These are phyloP conservation scores for Lethocerus indicus DNA, from an alignment of 1,140 invertebrate genomes.

Conservation along the genomic window DNA sequence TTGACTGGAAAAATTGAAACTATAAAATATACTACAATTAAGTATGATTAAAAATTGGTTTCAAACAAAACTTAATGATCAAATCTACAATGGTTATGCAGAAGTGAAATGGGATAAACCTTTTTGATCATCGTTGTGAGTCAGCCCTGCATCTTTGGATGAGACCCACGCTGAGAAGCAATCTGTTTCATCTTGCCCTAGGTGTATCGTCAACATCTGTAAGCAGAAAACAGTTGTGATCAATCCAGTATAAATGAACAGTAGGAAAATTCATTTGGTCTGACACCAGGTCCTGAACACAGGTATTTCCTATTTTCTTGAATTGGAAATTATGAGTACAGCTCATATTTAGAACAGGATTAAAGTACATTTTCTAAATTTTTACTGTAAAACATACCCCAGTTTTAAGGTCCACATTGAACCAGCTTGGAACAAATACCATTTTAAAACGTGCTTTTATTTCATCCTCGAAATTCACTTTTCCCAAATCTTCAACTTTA, in stretches of 20 bases:
- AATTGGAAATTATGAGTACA: too few species aligned
- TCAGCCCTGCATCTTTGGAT: slow-evolving; percentile 81
- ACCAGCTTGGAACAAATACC: slow-evolving; percentile 98
- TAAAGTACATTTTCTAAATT: too few species aligned
- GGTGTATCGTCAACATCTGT: slow-evolving; percentile 90
- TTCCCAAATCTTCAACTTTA: slow-evolving; percentile 83
- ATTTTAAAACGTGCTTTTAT: slow-evolving; percentile 82
- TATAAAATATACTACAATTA: too few species aligned
- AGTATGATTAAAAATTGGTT: too few species aligned
- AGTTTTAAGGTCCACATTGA: slow-evolving; percentile 96
- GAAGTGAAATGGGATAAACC: slow-evolving; percentile 26
- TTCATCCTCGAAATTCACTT: slow-evolving; percentile 88
- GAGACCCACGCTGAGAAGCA: slow-evolving; percentile 98
- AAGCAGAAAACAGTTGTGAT: slow-evolving; percentile 16
- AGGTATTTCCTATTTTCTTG: too few species aligned
- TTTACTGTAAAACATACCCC: slow-evolving; percentile 60
- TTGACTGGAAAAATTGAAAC: slow-evolving; percentile 52
- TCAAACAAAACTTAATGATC: too few species aligned
- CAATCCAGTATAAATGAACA: slow-evolving; percentile 2
- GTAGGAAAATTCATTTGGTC: too few species aligned
- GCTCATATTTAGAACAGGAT: too few species aligned
- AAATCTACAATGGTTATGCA: background rate
- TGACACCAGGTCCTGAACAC: too few species aligned
- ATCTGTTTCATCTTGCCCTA: slow-evolving; percentile 93
- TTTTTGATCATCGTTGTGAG: slow-evolving; percentile 67